These are phyloP conservation scores for Conus canariensis DNA, from an alignment of 2,888 invertebrate genomes.

Conservation along the genomic window DNA sequence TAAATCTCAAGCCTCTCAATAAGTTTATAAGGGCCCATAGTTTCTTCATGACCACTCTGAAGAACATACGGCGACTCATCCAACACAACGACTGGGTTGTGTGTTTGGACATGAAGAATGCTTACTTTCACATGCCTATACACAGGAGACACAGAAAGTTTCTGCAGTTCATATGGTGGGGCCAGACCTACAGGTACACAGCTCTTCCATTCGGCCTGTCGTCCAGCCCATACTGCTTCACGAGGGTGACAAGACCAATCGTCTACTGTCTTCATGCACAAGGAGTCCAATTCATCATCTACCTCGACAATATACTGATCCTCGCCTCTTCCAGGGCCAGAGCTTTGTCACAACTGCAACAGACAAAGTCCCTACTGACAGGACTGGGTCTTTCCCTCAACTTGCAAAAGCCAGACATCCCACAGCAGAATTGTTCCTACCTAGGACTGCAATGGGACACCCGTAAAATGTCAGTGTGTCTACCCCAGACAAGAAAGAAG, in stretches of 20 bases:
- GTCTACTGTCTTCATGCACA: background rate
- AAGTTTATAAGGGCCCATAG: background rate
- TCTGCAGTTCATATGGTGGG: no score
- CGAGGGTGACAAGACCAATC: background rate
- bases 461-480: background rate
- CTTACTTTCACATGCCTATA: no score
- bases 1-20: constrained; percentile 6
- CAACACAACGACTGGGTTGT: no score
- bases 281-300: background rate
- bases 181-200: no score
- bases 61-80: background rate
- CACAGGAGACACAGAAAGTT: no score
- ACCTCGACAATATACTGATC: background rate
- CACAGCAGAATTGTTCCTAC: background rate
- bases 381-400: background rate
- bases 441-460: background rate
- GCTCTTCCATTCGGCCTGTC: no score
- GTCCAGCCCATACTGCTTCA: background rate
- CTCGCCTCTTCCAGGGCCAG: no score
- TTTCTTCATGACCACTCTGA: constrained; percentile 14
- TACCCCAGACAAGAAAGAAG: background rate
- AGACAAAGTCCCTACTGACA: no score
- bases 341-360: no score
- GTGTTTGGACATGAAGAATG: no score
- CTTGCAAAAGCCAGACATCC: background rate